phyloP scores from a whole-genome alignment of 2,113 vertebrate genomes.

The Phylloscopus trochiloides region DNA sequence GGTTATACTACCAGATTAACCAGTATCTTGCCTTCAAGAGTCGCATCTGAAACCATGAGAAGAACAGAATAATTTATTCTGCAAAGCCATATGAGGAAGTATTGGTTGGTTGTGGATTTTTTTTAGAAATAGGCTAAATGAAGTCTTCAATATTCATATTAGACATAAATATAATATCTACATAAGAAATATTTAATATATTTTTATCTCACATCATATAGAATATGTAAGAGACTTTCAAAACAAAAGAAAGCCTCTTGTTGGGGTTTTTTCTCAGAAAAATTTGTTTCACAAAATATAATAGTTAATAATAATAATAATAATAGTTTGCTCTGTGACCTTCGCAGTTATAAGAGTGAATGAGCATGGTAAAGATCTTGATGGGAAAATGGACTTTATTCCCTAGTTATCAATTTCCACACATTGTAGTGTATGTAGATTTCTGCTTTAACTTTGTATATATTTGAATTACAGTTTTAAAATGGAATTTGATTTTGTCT shows the following conservation, averaged over 20 bases:
- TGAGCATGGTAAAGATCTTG: background rate
- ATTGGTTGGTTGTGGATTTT: background rate
- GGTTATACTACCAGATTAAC: background rate
- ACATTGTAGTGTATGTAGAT: background rate
- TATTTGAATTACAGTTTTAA: background rate
- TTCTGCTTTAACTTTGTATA: background rate
- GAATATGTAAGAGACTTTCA: background rate
- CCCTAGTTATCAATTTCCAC: background rate
- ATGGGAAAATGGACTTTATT: background rate
- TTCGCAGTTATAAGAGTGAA: background rate
- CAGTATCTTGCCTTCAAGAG: background rate
- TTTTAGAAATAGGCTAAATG: background rate
- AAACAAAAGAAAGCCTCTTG: background rate
- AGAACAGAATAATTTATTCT: background rate
- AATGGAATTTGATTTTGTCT: background rate
- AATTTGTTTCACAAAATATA: background rate
- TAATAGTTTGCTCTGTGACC: background rate
- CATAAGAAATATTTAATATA: background rate
- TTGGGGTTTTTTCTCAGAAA: rapidly evolving
- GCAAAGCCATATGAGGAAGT: background rate
- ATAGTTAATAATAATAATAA: background rate
- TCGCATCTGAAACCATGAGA: background rate
- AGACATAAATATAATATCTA: background rate
- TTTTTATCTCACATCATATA: background rate
- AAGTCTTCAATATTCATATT: background rate